Percentiles rank a stretch among this genome's conserved stretches.
Evolutionary conservation across 2,888 invertebrate species (phyloP).

Genomic region (Agrotis puta): DNA sequence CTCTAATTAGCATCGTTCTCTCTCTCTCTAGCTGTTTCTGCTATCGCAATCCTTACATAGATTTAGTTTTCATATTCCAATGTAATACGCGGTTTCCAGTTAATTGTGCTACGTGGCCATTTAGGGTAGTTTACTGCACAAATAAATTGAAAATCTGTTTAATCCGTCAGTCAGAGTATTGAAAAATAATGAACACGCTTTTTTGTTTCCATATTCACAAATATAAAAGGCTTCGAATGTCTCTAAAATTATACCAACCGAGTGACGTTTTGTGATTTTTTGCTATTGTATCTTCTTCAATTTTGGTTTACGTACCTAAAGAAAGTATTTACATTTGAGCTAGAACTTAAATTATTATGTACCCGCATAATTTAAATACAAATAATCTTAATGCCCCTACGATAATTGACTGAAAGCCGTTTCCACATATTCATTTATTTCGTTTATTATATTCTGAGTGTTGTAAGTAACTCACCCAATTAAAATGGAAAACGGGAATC

Average conservation of each 20-base stretch:
- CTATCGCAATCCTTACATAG: background rate
- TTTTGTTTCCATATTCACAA: no score
- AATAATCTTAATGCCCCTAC: background rate
- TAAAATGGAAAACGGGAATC: slow-evolving; percentile 15
- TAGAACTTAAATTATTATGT: background rate
- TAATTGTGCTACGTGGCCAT: slow-evolving; percentile 12
- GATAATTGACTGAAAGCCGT: slow-evolving; percentile 19
- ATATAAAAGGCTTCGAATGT: no score
- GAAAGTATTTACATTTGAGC: background rate
- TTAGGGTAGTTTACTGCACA: no score
- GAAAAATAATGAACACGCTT: no score
- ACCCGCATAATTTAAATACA: slow-evolving; percentile 24
- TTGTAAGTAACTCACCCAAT: background rate
- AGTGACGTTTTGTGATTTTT: no score
- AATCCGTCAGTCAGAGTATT: no score
- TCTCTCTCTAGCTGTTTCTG: background rate
- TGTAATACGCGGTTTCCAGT: slow-evolving; percentile 11
- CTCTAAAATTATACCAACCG: no score
- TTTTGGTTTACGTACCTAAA: no score
- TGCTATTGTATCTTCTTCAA: no score
- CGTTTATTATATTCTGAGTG: background rate
- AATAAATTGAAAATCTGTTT: no score
- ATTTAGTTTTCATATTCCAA: slow-evolving; percentile 9
- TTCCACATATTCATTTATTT: slow-evolving; percentile 19
- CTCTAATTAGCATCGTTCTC: slow-evolving; percentile 1